phyloP scores from a whole-genome alignment of 2,113 vertebrate species.

The Ibidorhyncha struthersii region DNA sequence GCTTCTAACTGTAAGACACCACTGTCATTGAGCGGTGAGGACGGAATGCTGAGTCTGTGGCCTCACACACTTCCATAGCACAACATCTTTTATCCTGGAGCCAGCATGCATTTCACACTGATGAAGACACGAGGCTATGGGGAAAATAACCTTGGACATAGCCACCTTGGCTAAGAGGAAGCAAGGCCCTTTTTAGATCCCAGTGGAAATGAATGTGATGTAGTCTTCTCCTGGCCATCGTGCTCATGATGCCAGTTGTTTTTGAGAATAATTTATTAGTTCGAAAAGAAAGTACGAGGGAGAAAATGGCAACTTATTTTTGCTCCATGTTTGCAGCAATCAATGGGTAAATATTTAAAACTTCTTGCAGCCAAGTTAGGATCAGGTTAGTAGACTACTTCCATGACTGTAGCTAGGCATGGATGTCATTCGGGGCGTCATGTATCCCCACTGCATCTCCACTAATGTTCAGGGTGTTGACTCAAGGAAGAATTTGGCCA shows the following conservation, averaged over 20 bases:
- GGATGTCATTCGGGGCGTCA: neutral
- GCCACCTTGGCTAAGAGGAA: neutral
- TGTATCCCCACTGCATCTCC: neutral
- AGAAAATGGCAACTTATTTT: neutral
- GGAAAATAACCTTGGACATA: neutral
- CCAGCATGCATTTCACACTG: neutral
- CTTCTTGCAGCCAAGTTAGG: neutral
- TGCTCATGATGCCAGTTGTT: neutral
- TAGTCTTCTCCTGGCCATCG: neutral
- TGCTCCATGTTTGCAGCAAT: neutral
- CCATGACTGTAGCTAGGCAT: neutral
- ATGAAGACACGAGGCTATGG: neutral
- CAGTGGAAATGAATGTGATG: neutral
- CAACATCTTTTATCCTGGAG: neutral
- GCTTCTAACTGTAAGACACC: too few species aligned
- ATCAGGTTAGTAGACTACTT: neutral
- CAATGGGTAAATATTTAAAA: neutral
- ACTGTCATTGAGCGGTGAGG: fast-evolving
- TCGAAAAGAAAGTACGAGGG: neutral
- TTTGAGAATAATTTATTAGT: neutral
- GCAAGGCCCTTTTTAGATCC: neutral
- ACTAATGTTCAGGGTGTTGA: neutral
- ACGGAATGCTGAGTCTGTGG: neutral
- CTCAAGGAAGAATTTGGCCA: neutral
- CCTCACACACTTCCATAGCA: neutral